These are phyloP conservation scores for Hippopotamus amphibius DNA, from an alignment of 2,113 vertebrate species.

Conservation along the genomic window DNA sequence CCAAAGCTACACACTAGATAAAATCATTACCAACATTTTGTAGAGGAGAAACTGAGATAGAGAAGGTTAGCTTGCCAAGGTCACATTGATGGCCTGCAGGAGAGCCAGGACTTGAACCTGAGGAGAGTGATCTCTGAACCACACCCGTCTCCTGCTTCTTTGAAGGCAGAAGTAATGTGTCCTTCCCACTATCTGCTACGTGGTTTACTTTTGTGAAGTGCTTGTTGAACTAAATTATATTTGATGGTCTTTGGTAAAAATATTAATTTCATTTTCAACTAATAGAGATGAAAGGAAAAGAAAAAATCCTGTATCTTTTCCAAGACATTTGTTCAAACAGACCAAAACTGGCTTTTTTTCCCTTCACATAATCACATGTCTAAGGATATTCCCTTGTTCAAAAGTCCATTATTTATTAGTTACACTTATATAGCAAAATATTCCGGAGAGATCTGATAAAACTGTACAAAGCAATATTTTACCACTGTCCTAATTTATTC, in stretches of 20 bases:
- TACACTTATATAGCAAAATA: background rate
- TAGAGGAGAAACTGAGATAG: background rate
- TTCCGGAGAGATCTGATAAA: slow-evolving; percentile 21
- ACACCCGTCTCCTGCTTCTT: background rate
- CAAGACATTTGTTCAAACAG: slow-evolving; percentile 36
- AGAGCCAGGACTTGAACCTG: background rate
- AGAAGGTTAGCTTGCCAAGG: background rate
- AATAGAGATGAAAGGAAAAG: slow-evolving; percentile 46
- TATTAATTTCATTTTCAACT: slow-evolving; percentile 26
- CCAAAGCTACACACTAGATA: background rate
- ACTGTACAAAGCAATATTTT: background rate
- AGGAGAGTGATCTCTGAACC: background rate
- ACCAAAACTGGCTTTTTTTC: background rate
- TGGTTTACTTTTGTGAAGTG: background rate
- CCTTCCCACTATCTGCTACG: background rate
- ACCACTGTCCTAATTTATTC: background rate
- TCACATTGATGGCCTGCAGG: rapidly evolving
- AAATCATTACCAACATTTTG: background rate
- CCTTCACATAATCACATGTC: slow-evolving; percentile 30
- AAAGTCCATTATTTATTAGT: background rate
- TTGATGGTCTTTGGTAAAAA: slow-evolving; percentile 42
- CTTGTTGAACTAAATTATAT: slow-evolving; percentile 44
- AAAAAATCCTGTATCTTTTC: slow-evolving; percentile 48
- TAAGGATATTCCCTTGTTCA: slow-evolving; percentile 1
- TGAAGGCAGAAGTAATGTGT: background rate